Conservation (phyloP, 2,113 vertebrate species). For the Pelecanoides urinatrix region DNA sequence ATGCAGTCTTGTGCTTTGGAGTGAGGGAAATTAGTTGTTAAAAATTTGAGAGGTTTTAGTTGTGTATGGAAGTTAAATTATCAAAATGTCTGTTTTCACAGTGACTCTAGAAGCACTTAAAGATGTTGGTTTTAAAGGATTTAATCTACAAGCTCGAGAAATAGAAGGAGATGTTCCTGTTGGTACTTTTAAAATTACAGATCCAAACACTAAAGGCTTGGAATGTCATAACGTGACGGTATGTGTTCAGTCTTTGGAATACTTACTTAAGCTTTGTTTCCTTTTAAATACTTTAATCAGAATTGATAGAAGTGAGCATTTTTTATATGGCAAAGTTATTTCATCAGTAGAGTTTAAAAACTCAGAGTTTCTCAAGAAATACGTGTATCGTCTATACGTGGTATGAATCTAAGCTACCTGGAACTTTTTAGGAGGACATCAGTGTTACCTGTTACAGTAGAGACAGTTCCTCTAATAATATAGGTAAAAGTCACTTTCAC, state of each 20-base stretch:
- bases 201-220: conserved; percentile 60
- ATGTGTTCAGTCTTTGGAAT: not conserved
- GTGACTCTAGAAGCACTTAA: conserved; percentile 53
- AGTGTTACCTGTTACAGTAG: not conserved
- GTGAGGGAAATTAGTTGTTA: not conserved
- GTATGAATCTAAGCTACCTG: not conserved
- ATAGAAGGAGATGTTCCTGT: conserved; percentile 58
- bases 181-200: conserved; percentile 64
- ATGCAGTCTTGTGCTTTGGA: not conserved
- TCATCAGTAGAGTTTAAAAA: not conserved
- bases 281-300: not conserved
- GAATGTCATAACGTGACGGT: conserved; percentile 51
- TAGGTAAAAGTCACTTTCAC: not conserved
- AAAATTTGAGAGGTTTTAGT: not conserved
- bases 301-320: not conserved
- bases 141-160: conserved; percentile 67
- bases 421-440: not conserved
- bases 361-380: not conserved
- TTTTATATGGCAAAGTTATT: not conserved
- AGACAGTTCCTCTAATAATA: not conserved
- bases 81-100: conserved; percentile 12
- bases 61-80: not conserved
- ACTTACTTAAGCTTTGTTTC: not conserved
- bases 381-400: not conserved
- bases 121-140: conserved; percentile 45